Base-by-base conservation (phyloP, 2,797 vertebrate genomes). In the Aselliscus stoliczkanus region DNA sequence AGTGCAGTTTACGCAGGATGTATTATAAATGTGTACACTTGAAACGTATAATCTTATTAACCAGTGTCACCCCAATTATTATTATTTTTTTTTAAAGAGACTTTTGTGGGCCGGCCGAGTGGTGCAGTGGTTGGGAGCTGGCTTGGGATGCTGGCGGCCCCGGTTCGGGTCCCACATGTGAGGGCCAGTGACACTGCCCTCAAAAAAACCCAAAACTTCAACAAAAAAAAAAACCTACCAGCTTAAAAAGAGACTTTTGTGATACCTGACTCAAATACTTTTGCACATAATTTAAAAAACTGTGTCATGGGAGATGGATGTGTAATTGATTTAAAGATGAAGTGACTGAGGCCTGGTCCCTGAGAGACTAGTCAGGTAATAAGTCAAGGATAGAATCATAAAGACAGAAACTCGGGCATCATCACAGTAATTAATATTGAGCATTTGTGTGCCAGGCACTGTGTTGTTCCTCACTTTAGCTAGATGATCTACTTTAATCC, bases 241-340 rank as follows among this genome's bases (percentile, higher is more conserved):
- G n/a, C n/a, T n/a, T n/a, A n/a, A n/a, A n/a, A n/a, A 20, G n/a
- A 14, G 31, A 4, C 25, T 54, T 96, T 80, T 58, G 60, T 88
- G 62, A 72, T 89, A 50, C 27, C 31, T 39, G 25, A 76, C 29
- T 83, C 58, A 67, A 72, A 69, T 67, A 60, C 56, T 95, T 70
- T 87, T 96, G 21, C 18, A 29, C 31, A 62, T 1, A 34, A 1
- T 83, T 84, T 64, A 92, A 60, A 88, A 82, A 93, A 76, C 21
- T 2, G 1, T 76, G 39, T 92, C 72, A 52, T 92, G 62, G 89
- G 73, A 69, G 29, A 81, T 72, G 37, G 34, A 25, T 69, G 18
- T 87, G 47, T 50, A 50, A 50, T 72, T 94, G 37, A 70, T 65
- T 65, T 94, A 70, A 93, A 93, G 54, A 84, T 77, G 76, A 96